Evolutionary conservation across 64 coral and sea anemone species (phyloP).

Genomic region (Dendrophyllia cribrosa): DNA sequence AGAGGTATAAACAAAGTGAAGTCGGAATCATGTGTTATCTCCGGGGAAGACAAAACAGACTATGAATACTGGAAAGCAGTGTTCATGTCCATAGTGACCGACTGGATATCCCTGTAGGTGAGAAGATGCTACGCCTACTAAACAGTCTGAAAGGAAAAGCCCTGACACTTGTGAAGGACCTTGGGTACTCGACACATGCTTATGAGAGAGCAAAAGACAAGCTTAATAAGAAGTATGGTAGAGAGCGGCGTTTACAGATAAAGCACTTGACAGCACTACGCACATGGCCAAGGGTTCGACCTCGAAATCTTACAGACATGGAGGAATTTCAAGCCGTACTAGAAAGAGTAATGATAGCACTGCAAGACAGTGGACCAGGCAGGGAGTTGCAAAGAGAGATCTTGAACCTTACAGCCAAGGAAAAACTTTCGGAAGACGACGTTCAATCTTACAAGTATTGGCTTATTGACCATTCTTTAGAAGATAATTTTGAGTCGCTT

Average conservation of each 20-base stretch:
- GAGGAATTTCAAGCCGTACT: constrained; percentile 57
- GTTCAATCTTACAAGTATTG: constrained; percentile 57
- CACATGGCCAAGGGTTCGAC: constrained; percentile 41
- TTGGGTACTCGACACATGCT: constrained; percentile 53
- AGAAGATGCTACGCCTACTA: constrained; percentile 68
- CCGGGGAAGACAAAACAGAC: constrained; percentile 71
- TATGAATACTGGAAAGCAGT: constrained; percentile 67
- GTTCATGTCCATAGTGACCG: constrained; percentile 62
- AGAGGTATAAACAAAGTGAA: constrained; percentile 44
- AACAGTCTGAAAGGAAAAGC: constrained; percentile 62
- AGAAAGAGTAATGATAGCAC: constrained; percentile 46
- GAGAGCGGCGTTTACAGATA: constrained; percentile 53
- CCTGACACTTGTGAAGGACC: constrained; percentile 51
- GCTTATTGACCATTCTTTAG: constrained; percentile 11
- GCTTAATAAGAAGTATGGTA: constrained; percentile 63
- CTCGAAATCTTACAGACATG: constrained; percentile 52
- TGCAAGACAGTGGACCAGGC: constrained; percentile 47
- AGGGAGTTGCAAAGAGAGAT: constrained; percentile 30
- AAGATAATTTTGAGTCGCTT: constrained; percentile 56
- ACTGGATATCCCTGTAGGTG: constrained; percentile 53
- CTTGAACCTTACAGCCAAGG: constrained; percentile 65
- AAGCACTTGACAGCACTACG: constrained; percentile 62
- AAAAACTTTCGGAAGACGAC: constrained; percentile 65
- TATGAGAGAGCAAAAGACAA: constrained; percentile 67
- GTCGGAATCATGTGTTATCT: constrained; percentile 34